These are phyloP conservation scores for Oligia latruncula DNA, from an alignment of 2,888 invertebrate genomes.

Conservation along the genomic window DNA sequence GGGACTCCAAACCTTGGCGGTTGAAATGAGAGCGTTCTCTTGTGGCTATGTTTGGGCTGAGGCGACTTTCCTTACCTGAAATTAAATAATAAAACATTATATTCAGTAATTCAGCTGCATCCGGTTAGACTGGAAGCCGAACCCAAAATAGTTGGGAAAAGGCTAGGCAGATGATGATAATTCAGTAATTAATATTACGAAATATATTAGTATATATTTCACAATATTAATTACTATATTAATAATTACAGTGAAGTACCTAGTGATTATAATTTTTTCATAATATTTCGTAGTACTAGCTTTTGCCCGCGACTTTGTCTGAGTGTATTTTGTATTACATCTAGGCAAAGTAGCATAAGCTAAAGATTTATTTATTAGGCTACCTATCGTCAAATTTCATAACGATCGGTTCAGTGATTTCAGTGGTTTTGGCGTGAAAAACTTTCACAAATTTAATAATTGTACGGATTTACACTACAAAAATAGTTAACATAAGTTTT, in stretches of 20 bases:
- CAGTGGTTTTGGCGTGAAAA: neutral
- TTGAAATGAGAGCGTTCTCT: constrained; percentile 79
- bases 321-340: neutral
- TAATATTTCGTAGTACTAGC: neutral
- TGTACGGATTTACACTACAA: too few relatives aligned
- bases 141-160: too few relatives aligned
- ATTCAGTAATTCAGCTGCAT: neutral
- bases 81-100: constrained; percentile 25
- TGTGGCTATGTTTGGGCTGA: constrained; percentile 79
- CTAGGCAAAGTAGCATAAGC: neutral
- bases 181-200: neutral
- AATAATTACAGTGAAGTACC: neutral
- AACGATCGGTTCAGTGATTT: neutral
- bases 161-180: too few relatives aligned
- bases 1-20: constrained; percentile 84
- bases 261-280: neutral
- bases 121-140: too few relatives aligned
- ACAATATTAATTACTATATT: too few relatives aligned
- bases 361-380: neutral
- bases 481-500: neutral
- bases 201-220: neutral
- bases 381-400: neutral
- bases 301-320: too few relatives aligned
- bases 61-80: constrained; percentile 78
- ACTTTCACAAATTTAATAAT: neutral